Evolutionary conservation across 2,797 vertebrate genomes (phyloP), one percentile per base, ranked within the genome.

Genomic region (Neomorphus geoffroyi): DNA sequence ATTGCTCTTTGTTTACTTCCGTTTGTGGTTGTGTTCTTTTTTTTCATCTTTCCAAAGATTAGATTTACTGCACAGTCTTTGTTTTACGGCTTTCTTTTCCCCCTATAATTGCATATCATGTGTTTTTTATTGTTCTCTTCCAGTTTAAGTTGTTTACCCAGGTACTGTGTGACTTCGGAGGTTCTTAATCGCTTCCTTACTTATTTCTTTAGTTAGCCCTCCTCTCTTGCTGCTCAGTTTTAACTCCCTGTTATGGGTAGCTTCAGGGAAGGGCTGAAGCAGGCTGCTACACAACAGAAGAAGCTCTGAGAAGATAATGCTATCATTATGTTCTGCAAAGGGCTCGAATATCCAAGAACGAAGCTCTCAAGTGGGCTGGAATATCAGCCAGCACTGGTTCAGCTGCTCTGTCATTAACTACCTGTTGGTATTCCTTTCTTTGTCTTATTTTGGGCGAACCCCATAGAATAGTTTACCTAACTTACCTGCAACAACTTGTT

Each of bases 91-190:
- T 88, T 91, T 58, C 28, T 88, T 82, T 80, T 23, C 8, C 12
- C 18, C 11, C 5, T 71, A 0, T 77, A 43, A 54, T 33, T 89
- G 50, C 35, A 1, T 58, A 26, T 92, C 21, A 78, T 74, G 50
- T 1, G 0, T 73, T 87, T 87, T 91, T 70, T 83, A 41, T 85
- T 84, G 16, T 69, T 93, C 48, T 94, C 27, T 91, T 94, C 22
- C 48, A 89, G 24, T 91, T 77, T 46, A 85, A 88, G 60, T 90
- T 66, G 6, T 81, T 92, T 94, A 89, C 57, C 61, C 65, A 95
- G 92, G 78, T 91, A 45, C 13, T 10, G 0, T 11, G 33, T 85
- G 86, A 78, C 64, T 82, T 91, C 86, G 54, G 83, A 92, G 60
- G 48, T 79, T 93, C 56, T 75, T 90, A 77, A 72, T 65, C 1